phyloP scores from a whole-genome alignment of 2,797 vertebrate species.

The Labroides dimidiatus region DNA sequence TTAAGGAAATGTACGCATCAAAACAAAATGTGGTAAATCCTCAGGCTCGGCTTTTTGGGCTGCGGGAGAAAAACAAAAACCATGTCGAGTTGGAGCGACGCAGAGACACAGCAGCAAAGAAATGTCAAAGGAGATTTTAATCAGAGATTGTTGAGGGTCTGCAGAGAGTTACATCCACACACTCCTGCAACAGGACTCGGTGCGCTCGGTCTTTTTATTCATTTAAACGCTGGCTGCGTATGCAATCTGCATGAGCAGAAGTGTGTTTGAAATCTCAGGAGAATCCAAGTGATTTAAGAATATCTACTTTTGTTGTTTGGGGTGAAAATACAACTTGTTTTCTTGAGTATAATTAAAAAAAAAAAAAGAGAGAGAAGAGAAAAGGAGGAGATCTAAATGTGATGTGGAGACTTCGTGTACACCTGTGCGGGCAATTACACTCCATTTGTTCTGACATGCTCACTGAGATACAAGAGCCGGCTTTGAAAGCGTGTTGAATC shows the following conservation, averaged over 20 bases:
- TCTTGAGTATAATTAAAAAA: slow-evolving; percentile 27
- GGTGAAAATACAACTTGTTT: slow-evolving; percentile 39
- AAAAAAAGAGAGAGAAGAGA: no score
- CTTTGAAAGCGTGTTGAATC: slow-evolving; percentile 9
- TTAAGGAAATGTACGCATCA: slow-evolving; percentile 66
- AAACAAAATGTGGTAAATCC: slow-evolving; percentile 64
- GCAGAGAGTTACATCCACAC: slow-evolving; percentile 50
- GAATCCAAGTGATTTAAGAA: slow-evolving; percentile 20
- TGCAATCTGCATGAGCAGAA: slow-evolving; percentile 25
- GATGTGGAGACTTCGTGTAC: slow-evolving; percentile 2
- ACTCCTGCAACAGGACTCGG: slow-evolving; percentile 31
- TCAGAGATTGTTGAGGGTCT: slow-evolving; percentile 63
- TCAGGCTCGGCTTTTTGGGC: slow-evolving; percentile 44
- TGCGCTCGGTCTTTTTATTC: slow-evolving; percentile 51
- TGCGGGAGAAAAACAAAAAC: slow-evolving; percentile 46
- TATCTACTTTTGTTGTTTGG: slow-evolving; percentile 21
- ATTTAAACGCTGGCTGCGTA: slow-evolving; percentile 60
- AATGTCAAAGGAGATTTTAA: slow-evolving; percentile 73
- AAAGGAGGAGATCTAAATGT: slow-evolving; percentile 12
- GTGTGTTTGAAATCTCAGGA: slow-evolving; percentile 47
- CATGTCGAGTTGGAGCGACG: slow-evolving; percentile 32
- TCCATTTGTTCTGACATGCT: slow-evolving; percentile 24
- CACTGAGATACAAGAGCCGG: slow-evolving; percentile 4
- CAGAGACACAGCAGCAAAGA: slow-evolving; percentile 52
- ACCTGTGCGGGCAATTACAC: slow-evolving; percentile 25